Conservation (phyloP, 2,888 invertebrate genomes). For the Dilophus febrilis region DNA sequence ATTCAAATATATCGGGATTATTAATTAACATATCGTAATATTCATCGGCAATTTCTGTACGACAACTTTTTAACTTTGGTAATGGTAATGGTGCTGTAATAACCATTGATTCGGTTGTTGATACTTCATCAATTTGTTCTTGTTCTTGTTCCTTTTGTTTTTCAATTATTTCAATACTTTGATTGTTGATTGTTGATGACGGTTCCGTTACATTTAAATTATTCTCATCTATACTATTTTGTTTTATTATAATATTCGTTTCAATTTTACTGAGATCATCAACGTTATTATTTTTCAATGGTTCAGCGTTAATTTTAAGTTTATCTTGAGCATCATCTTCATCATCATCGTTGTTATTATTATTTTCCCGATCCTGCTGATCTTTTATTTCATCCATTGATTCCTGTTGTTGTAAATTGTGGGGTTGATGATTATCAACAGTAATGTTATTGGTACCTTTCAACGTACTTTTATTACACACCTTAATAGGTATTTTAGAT, state of each 20-base stretch:
- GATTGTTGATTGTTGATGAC: background rate
- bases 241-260: background rate
- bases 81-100: constrained; percentile 25
- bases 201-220: background rate
- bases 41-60: constrained; percentile 53
- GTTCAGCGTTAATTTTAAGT: constrained; percentile 25
- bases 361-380: constrained; percentile 17
- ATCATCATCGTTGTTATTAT: no score
- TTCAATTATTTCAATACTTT: background rate
- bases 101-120: constrained; percentile 8
- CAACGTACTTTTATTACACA: no score
- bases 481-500: constrained; percentile 25
- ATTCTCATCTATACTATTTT: no score
- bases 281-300: constrained; percentile 20
- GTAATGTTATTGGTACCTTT: constrained; percentile 8
- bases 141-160: background rate
- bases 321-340: constrained; percentile 10
- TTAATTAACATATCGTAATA: constrained; percentile 61
- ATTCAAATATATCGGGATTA: constrained; percentile 68
- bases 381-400: constrained; percentile 16
- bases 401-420: constrained; percentile 10
- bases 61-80: constrained; percentile 37
- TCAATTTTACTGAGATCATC: no score
- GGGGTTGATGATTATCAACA: constrained; percentile 3
- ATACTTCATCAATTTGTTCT: background rate